Evolutionary conservation across 2,113 vertebrate species (phyloP).

Genomic region (Petroica traversi): DNA sequence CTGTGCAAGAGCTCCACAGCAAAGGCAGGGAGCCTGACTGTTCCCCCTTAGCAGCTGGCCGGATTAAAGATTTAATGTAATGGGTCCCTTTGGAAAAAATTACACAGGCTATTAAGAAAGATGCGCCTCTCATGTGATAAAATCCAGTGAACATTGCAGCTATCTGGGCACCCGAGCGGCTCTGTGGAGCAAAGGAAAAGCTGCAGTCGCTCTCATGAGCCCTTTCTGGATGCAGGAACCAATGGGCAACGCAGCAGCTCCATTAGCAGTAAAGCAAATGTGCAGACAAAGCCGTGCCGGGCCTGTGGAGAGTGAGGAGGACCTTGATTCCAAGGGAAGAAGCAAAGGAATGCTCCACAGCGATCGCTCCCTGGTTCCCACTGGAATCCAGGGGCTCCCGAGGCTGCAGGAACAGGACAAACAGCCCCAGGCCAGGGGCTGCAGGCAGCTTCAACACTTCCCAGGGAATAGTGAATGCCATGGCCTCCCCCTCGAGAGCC

Average conservation of each 20-base stretch:
- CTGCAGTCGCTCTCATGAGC: neutral
- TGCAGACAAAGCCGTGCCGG: neutral
- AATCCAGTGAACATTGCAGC: neutral
- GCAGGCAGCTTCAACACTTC: neutral
- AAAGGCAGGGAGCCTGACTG: neutral
- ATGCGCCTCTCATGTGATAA: neutral
- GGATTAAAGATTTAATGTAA: conserved; percentile 11
- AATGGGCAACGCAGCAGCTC: neutral
- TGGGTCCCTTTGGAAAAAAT: conserved; percentile 17
- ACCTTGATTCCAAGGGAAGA: neutral
- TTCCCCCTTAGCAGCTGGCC: conserved; percentile 3
- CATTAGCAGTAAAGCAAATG: neutral
- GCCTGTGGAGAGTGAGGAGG: fast-evolving
- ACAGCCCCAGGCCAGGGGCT: neutral
- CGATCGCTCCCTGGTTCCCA: fast-evolving
- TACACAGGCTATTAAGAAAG: conserved; percentile 29
- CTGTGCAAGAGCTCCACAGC: neutral
- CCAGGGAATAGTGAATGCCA: neutral
- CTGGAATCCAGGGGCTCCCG: neutral
- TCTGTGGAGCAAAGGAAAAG: conserved; percentile 2
- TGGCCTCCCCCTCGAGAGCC: fast-evolving
- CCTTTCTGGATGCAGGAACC: neutral
- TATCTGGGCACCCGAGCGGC: neutral
- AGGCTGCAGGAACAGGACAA: neutral
- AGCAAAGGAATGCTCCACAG: fast-evolving